Conservation (phyloP, 2,113 vertebrate species). For the Coptodon bakossiorum region DNA sequence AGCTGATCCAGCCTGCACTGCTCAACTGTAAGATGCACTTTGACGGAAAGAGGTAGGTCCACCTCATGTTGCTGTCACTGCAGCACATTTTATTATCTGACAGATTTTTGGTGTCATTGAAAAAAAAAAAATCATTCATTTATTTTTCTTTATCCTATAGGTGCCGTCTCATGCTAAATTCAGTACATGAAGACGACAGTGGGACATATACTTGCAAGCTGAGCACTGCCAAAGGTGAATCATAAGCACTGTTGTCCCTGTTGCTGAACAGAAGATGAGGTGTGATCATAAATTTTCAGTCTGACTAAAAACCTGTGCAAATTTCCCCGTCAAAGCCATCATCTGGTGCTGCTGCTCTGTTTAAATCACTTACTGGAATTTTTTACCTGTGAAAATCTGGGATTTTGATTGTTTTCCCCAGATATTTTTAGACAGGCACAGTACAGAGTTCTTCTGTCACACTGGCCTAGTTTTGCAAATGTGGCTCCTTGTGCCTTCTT, state of each 20-base stretch:
- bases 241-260: neutral
- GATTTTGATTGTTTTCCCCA: neutral
- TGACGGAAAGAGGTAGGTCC: slow-evolving; percentile 77
- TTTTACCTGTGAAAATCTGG: neutral
- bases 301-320: neutral
- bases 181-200: slow-evolving; percentile 92
- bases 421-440: neutral
- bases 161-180: slow-evolving; percentile 87
- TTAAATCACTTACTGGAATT: neutral
- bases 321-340: neutral
- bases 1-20: slow-evolving; percentile 89
- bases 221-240: slow-evolving; percentile 88
- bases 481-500: neutral
- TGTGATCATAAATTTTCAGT: neutral
- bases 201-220: slow-evolving; percentile 92
- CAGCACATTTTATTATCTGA: neutral
- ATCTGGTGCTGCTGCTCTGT: neutral
- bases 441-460: neutral
- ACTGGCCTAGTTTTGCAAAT: neutral
- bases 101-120: neutral
- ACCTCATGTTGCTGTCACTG: neutral
- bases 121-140: neutral
- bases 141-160: neutral
- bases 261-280: neutral
- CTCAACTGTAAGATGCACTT: slow-evolving; percentile 99